Base-by-base conservation (phyloP, 1,140 invertebrate genomes). In the Pseudachorutes palmiensis region DNA sequence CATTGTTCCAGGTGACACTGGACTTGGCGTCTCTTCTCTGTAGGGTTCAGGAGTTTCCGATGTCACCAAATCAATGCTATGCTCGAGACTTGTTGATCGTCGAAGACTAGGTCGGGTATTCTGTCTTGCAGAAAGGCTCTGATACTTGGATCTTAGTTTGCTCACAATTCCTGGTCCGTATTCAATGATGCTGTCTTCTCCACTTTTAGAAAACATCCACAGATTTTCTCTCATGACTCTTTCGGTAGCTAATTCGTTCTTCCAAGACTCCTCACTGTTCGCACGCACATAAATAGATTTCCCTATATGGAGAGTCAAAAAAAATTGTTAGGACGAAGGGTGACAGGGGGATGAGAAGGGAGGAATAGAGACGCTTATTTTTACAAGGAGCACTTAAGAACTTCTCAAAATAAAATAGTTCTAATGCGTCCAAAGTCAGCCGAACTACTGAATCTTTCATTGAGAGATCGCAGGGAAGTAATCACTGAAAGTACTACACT, bases 101-200 rank as follows among this genome's bases (percentile, higher is more conserved):
- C 90, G 80, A 60, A 93, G 82, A 61, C 71, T 81, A 75, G 74
- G 85, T 79, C 68, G 88, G 81, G 48, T 60, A 62, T 65, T 65
- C 26, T 71, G 70, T 45, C 89, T 81, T 60, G 90, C 78, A 1
- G 89, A 88, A 41, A 93, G 80, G 75, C 87, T 90, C 65, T 93
- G 81, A 76, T 92, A 93, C 73, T 89, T 87, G 75, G 88, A 88
- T 75, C 89, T 86, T 51, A 94, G 80, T 74, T 87, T 88, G 72
- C 88, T 90, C 2, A 95, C 92, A 74, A 95, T 94, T 5, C 92
- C 92, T 12, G 92, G 92, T 0, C 92, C 92, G 79, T 94, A 95
- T 72, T 88, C 86, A 24, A 93, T 77, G 75, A 71, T 64, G 33
- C 70, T 70, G n/a, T 74, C 70, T 41, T 74, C 72, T 1, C 67